A percentile compares a stretch with the other conserved stretches of the same genome.
phyloP scores from a whole-genome alignment of 2,888 invertebrate species.

The Vesta saturnalis region DNA sequence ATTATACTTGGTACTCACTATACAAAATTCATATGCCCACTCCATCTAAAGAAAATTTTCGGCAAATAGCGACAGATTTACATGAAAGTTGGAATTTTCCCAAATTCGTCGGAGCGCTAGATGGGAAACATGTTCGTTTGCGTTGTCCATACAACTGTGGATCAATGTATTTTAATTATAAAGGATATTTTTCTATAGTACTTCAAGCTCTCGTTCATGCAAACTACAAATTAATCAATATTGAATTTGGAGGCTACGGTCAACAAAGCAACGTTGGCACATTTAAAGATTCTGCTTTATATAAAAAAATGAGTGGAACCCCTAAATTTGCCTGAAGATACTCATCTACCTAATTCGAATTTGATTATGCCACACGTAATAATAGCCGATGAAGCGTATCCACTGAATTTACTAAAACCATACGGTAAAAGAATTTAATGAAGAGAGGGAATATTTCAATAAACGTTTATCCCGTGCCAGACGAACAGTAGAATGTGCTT shows the following conservation, averaged over 20 bases:
- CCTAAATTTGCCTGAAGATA: not conserved
- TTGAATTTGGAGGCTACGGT: slow-evolving; percentile 48
- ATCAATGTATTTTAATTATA: slow-evolving; percentile 15
- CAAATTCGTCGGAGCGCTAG: slow-evolving; percentile 12
- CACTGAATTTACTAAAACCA: slow-evolving; percentile 14
- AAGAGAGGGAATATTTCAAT: not conserved
- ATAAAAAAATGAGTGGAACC: not conserved
- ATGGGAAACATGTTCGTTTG: slow-evolving; percentile 15
- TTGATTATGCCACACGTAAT: slow-evolving; percentile 41
- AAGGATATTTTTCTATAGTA: slow-evolving; percentile 13
- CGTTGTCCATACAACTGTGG: slow-evolving; percentile 9
- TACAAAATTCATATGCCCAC: slow-evolving; percentile 34
- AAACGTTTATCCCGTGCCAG: slow-evolving; percentile 12
- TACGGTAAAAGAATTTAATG: slow-evolving; percentile 12
- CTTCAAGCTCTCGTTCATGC: slow-evolving; percentile 15
- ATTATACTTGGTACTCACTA: not conserved
- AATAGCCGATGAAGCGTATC: slow-evolving; percentile 26
- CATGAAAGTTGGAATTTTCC: slow-evolving; percentile 23
- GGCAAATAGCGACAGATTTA: slow-evolving; percentile 32
- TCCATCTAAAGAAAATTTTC: slow-evolving; percentile 21
- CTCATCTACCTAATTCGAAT: slow-evolving; percentile 37
- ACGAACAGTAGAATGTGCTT: slow-evolving; percentile 13
- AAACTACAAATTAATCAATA: slow-evolving; percentile 35
- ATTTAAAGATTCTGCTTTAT: slow-evolving; percentile 11
- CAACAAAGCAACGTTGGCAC: slow-evolving; percentile 44